Evolutionary conservation across 1,140 invertebrate species (phyloP).

Genomic region (Armadillidium nasatum): DNA sequence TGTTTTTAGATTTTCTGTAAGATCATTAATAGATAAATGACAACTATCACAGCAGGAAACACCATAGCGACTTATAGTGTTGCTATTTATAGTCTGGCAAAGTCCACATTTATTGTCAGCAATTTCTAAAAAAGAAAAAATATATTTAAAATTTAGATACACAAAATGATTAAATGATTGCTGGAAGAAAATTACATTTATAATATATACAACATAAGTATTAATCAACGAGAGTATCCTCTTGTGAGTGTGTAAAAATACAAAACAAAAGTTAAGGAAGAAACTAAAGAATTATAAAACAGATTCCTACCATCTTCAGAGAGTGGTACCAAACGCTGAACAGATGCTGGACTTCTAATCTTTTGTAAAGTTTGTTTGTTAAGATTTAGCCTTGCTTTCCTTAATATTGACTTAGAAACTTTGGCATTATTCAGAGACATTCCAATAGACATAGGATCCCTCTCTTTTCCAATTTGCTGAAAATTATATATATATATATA

Average conservation of each 20-base stretch:
- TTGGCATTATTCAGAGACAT: not conserved
- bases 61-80: constrained; percentile 29
- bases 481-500: no score
- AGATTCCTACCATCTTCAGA: constrained; percentile 33
- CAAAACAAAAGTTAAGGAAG: constrained; percentile 7
- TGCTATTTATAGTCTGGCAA: constrained; percentile 30
- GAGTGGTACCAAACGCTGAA: constrained; percentile 36
- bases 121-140: constrained; percentile 26
- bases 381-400: constrained; percentile 47
- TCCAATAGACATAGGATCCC: not conserved
- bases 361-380: constrained; percentile 47
- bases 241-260: no score
- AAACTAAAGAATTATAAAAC: not conserved
- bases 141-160: not conserved
- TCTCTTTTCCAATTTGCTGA: not conserved
- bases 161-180: no score
- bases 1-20: constrained; percentile 26
- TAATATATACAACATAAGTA: no score
- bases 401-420: constrained; percentile 46
- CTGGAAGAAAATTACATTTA: no score
- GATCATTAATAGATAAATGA: constrained; percentile 24
- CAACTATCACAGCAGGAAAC: constrained; percentile 32
- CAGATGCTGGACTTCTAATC: constrained; percentile 42
- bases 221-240: no score
- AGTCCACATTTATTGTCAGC: constrained; percentile 32